Base-by-base conservation (phyloP, 2,113 vertebrate species). In the Lophius piscatorius region DNA sequence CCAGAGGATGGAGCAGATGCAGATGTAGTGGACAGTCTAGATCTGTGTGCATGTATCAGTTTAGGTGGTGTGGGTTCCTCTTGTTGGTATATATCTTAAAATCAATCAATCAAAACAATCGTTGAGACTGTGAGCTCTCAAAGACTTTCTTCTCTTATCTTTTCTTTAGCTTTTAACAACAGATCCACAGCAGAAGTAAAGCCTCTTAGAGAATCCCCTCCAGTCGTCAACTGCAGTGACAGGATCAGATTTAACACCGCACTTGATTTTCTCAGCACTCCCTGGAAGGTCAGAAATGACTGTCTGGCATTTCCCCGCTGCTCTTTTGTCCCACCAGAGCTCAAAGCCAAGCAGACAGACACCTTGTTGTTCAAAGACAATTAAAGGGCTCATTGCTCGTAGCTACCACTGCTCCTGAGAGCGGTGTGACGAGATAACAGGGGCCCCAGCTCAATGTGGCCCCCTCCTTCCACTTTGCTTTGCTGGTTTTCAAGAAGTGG, bases 181-280 rank as follows among this genome's bases (percentile, higher is more conserved):
- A 76, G 74, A 70, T 74, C 76, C 58, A 38, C 48, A 36, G 65
- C 76, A 75, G 71, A 77, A 79, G 79, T 77, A 80, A 87, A 87
- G 79, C 81, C 77, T 84, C 74, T 81, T 75, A 64, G 49, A 69
- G 61, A 84, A 78, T 70, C 70, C 63, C 76, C 73, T 84, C 79
- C 70, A 82, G 76, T 61, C 59, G 28, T 78, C 85, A 72, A 68
- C 64, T 41, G 67, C 70, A 29, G 59, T 74, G 82, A 75, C 76
- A 57, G 74, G 86, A 82, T 85, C 80, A 83, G 69, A 73, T 83
- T 85, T 78, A 84, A 85, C 69, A 72, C 70, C 31, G 21, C 64
- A 63, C 79, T 84, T 82, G 68, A 82, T 80, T 81, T 78, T 55
- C 55, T 63, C 70, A 87, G 54, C 56, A 65, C 48, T 62, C 58